Percentiles rank a stretch among this genome's conserved stretches.
These are phyloP conservation scores for Noturus placidus DNA, from an alignment of 2,113 vertebrate species.

Conservation along the genomic window DNA sequence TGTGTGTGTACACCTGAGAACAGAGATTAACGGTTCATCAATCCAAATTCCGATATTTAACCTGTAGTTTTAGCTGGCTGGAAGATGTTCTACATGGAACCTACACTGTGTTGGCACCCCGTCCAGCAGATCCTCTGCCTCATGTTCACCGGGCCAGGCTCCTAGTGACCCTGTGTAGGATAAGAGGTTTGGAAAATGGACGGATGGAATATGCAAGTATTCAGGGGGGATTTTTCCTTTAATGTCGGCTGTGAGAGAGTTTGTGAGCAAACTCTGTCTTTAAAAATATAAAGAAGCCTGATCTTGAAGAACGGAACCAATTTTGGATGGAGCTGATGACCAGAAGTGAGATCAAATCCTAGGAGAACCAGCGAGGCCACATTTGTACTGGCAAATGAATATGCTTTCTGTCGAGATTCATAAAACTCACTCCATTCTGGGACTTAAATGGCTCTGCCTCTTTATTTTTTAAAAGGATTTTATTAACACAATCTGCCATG, in stretches of 20 bases:
- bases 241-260: neutral
- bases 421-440: neutral
- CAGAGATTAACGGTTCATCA: no score
- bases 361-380: neutral
- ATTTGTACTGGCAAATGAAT: neutral
- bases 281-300: neutral
- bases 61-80: neutral
- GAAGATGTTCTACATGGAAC: neutral
- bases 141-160: no score
- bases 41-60: neutral
- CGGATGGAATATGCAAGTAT: no score
- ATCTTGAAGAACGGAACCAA: neutral
- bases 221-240: neutral
- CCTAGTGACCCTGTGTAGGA: no score
- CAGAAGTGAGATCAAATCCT: neutral
- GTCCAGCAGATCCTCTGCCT: no score
- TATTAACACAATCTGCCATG: neutral
- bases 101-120: neutral
- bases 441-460: neutral
- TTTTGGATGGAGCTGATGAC: neutral
- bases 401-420: neutral
- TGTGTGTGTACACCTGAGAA: neutral
- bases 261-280: neutral
- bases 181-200: no score
- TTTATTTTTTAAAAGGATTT: slow-evolving; percentile 1